phyloP scores from a whole-genome alignment of 1,140 invertebrate genomes.

The Atta cephalotes region DNA sequence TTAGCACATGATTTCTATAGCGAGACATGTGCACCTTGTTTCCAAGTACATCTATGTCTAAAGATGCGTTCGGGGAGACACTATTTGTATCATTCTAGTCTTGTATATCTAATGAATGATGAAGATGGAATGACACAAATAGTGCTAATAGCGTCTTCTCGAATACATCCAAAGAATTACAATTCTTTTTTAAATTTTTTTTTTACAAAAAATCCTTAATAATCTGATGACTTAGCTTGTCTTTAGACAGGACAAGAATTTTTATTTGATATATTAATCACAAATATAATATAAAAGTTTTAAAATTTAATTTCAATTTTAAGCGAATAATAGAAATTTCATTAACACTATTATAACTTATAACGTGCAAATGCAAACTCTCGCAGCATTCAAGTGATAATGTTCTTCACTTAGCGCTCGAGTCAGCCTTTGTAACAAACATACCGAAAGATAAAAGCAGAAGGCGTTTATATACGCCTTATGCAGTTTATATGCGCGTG shows the following conservation, averaged over 20 bases:
- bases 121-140: no score
- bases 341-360: neutral
- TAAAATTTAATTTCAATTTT: constrained; percentile 14
- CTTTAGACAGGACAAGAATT: neutral
- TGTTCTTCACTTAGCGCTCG: constrained; percentile 47
- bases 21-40: neutral
- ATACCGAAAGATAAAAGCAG: constrained; percentile 50
- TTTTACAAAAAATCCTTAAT: constrained; percentile 4
- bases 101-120: no score
- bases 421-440: constrained; percentile 36
- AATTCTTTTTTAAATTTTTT: neutral
- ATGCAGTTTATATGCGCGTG: constrained; percentile 31
- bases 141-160: no score
- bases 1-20: neutral
- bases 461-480: constrained; percentile 45
- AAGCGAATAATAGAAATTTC: neutral
- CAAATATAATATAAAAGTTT: constrained; percentile 16
- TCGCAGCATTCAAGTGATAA: constrained; percentile 25
- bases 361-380: neutral
- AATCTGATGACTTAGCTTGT: neutral
- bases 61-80: neutral
- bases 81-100: no score
- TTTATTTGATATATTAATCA: neutral
- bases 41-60: neutral
- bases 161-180: no score